These are phyloP conservation scores for Erebia epiphron DNA, from an alignment of 2,888 invertebrate genomes.

Conservation along the genomic window DNA sequence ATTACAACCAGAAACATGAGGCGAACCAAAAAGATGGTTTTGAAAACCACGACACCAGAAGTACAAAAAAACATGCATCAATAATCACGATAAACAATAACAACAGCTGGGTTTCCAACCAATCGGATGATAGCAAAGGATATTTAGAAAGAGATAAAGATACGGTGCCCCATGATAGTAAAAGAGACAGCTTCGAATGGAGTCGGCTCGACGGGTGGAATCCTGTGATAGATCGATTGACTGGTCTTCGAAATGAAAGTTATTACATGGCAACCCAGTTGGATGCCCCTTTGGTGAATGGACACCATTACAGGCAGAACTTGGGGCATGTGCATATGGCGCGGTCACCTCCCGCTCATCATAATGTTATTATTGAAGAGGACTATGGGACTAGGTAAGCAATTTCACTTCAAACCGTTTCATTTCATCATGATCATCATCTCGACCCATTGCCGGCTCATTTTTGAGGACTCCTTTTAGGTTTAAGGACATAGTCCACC, in stretches of 20 bases:
- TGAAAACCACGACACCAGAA: constrained; percentile 60
- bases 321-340: constrained; percentile 73
- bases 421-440: too few species aligned
- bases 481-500: too few species aligned
- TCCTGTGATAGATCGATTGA: constrained; percentile 94
- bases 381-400: constrained; percentile 74
- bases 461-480: too few species aligned
- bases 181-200: constrained; percentile 82
- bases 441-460: too few species aligned
- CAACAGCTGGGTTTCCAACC: constrained; percentile 77
- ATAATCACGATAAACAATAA: constrained; percentile 79
- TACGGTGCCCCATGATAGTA: constrained; percentile 73
- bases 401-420: not conserved
- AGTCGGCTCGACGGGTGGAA: constrained; percentile 88
- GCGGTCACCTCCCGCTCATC: constrained; percentile 75
- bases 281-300: constrained; percentile 81
- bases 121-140: constrained; percentile 78
- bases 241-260: constrained; percentile 93
- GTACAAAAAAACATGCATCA: constrained; percentile 73
- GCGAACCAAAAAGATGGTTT: constrained; percentile 55
- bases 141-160: constrained; percentile 77
- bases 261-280: constrained; percentile 93
- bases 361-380: constrained; percentile 86
- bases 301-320: constrained; percentile 67
- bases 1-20: constrained; percentile 54